Percentiles rank a stretch among this genome's conserved stretches.
These are phyloP conservation scores for Clarias fuscus DNA, from an alignment of 2,797 vertebrate species.

Conservation along the genomic window DNA sequence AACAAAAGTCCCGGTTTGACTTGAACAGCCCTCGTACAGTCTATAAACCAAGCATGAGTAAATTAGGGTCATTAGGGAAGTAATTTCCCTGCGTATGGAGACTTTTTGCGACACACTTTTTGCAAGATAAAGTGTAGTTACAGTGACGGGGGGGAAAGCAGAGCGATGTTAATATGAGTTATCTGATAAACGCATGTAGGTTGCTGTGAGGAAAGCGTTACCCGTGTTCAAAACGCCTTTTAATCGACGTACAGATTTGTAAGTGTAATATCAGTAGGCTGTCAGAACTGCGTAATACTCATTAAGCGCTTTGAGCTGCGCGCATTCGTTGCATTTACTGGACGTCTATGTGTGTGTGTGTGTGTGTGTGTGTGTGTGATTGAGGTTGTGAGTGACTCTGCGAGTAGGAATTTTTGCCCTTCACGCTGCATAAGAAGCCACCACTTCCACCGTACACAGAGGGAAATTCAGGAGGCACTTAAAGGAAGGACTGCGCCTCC, in stretches of 20 bases:
- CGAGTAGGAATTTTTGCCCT: constrained; percentile 7
- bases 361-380: background rate
- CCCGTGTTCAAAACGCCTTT: background rate
- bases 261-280: background rate
- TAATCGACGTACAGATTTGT: background rate
- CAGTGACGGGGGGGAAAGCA: background rate
- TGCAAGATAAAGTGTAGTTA: background rate
- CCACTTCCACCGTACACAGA: background rate
- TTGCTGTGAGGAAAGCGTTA: background rate
- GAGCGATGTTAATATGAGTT: background rate
- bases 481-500: background rate
- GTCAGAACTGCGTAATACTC: background rate
- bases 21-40: no score
- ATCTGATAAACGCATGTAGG: background rate
- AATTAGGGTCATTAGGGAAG: no score
- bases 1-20: no score
- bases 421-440: constrained; percentile 9
- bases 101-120: no score
- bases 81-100: no score
- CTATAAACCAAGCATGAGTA: no score
- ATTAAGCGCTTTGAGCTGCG: background rate
- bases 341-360: constrained; percentile 4
- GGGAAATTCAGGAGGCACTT: constrained; percentile 34
- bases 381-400: background rate
- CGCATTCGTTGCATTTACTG: background rate